phyloP scores from a whole-genome alignment of 2,888 invertebrate species.

The Danaus chrysippus region DNA sequence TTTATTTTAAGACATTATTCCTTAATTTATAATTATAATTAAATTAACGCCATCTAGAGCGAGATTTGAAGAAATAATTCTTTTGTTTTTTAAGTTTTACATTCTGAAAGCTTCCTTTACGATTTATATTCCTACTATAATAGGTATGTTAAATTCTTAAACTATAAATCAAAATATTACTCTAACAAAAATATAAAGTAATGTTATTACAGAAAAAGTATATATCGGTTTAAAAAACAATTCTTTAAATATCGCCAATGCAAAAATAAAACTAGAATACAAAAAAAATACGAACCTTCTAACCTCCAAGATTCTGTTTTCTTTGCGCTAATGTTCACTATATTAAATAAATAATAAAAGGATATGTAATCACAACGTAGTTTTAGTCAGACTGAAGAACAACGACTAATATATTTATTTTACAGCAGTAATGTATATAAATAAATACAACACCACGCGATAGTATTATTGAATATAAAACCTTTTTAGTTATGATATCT shows the following conservation, averaged over 20 bases:
- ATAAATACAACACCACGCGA: not conserved
- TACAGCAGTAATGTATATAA: constrained; percentile 6
- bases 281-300: not conserved
- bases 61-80: not conserved
- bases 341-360: constrained; percentile 4
- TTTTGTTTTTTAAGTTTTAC: not conserved
- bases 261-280: too few relatives aligned
- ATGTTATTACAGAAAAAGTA: too few relatives aligned
- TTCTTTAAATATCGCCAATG: too few relatives aligned
- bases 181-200: too few relatives aligned
- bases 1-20: too few relatives aligned
- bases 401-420: not conserved
- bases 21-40: not conserved
- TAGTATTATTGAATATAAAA: constrained; percentile 14
- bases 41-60: constrained; percentile 1
- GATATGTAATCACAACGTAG: constrained; percentile 12
- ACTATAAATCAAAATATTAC: too few relatives aligned
- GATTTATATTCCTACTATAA: too few relatives aligned
- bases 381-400: not conserved
- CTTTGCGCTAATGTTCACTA: not conserved
- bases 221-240: too few relatives aligned
- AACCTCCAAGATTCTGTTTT: not conserved
- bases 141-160: too few relatives aligned
- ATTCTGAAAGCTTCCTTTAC: too few relatives aligned
- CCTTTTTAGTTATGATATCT: constrained; percentile 18